Base-by-base conservation (phyloP, 2,113 vertebrate genomes). In the Paralichthys olivaceus region DNA sequence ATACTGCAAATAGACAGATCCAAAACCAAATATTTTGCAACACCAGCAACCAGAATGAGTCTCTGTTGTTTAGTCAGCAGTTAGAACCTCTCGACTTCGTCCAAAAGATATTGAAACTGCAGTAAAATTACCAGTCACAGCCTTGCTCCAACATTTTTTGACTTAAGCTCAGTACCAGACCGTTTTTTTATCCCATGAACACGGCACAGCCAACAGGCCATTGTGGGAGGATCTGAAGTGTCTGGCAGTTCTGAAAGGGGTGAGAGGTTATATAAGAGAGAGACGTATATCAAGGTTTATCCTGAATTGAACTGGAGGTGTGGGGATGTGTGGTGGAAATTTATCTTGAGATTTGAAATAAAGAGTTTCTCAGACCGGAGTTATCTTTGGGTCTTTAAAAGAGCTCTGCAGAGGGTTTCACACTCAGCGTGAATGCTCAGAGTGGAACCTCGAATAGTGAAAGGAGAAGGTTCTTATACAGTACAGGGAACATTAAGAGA, bases 1-100 rank as follows among this genome's bases (percentile, higher is more conserved):
- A 14, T 8, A 17, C 49, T 61, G 51, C 53, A 78, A 56, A 69
- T 66, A 75, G 28, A 43, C 51, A 3, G 4, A 62, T 45, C 12
- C 25, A 57, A 62, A 75, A 74, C 22, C n/a, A 57, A 69, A 77
- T 6, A 60, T 71, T 70, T 63, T 63, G 54, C 61, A 71, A 37
- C 64, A 54, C 8, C 40, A 0, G 29, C 5, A 23, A 71, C 54
- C 45, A 69, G 55, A 53, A 68, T 32, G 4, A 69, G 23, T n/a
- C 5, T 45, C 15, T 32, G 34, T 69, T 72, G 69, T 69, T 49
- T 5, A 51, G 25, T 67, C 51, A 26, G 66, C 47, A 61, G 53
- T 61, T 5, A 4, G 11, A 75, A 25, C 40, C 22, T 28, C 45
- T 23, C 25, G n/a, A 60, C 32, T 34, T 2, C 13, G 15, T 53